Evolutionary conservation across 1,140 invertebrate genomes (phyloP).

Genomic region (Pachypsylla venusta): DNA sequence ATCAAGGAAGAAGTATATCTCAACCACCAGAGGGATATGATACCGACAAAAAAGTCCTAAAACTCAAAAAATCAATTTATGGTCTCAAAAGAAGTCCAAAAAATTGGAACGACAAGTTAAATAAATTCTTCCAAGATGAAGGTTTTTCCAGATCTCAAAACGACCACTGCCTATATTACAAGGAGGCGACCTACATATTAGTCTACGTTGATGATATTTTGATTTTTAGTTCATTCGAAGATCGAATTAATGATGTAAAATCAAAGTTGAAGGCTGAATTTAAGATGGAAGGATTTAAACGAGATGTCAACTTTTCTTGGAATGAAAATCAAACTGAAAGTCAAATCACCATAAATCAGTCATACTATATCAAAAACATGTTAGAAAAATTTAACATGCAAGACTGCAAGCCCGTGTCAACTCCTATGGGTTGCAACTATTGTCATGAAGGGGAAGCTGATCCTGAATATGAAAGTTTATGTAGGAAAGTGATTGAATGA

Average conservation of each 20-base stretch:
- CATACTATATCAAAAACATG: neutral
- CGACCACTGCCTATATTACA: neutral
- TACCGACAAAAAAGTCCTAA: conserved; percentile 10
- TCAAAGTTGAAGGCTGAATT: neutral
- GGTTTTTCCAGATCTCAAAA: neutral
- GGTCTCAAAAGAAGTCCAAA: conserved; percentile 10
- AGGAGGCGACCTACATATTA: neutral
- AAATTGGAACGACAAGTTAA: conserved; percentile 9
- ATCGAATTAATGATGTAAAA: neutral
- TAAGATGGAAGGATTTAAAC: conserved; percentile 8
- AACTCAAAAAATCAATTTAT: conserved; percentile 9
- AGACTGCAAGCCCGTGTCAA: neutral
- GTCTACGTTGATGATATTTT: conserved; percentile 13
- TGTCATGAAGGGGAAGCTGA: neutral
- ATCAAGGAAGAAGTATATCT: conserved; percentile 10
- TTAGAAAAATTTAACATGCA: neutral
- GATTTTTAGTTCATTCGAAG: neutral
- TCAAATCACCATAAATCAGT: neutral
- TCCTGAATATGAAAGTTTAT: neutral
- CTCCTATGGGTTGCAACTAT: neutral
- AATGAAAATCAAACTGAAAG: neutral
- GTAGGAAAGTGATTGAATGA: neutral
- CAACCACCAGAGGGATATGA: conserved; percentile 16
- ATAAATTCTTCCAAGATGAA: neutral
- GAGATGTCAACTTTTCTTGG: neutral